phyloP scores from a whole-genome alignment of 2,113 vertebrate genomes.

The Leucopsar rothschildi region DNA sequence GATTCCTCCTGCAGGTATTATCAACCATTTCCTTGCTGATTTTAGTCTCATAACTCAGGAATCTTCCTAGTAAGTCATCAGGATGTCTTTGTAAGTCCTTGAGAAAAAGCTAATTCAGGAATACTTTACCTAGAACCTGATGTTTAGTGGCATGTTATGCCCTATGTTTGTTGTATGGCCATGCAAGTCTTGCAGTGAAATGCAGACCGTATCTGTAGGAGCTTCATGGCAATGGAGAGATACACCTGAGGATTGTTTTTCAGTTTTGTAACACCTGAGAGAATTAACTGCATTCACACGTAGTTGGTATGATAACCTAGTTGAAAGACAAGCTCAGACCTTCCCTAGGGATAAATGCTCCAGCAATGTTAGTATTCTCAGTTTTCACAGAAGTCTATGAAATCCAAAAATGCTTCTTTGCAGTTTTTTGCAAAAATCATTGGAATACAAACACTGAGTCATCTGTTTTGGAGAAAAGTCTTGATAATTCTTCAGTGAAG shows the following conservation, averaged over 20 bases:
- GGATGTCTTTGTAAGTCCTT: background rate
- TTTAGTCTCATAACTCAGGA: background rate
- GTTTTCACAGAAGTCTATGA: background rate
- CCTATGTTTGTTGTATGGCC: background rate
- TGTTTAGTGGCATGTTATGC: background rate
- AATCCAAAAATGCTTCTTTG: background rate
- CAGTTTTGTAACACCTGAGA: background rate
- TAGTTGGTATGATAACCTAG: background rate
- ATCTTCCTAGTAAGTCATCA: background rate
- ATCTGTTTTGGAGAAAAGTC: background rate
- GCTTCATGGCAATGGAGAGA: background rate
- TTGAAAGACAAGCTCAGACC: background rate
- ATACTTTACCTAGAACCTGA: background rate
- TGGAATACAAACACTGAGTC: background rate
- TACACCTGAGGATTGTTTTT: background rate
- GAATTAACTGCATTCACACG: background rate
- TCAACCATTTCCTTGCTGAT: background rate
- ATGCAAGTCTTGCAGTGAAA: background rate
- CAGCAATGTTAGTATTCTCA: background rate
- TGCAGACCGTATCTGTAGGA: background rate
- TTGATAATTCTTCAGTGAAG: background rate
- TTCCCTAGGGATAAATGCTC: background rate
- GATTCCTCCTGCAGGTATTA: constrained; percentile 94
- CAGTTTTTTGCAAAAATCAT: background rate
- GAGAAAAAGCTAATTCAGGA: background rate